Base-by-base conservation (phyloP, 2,113 vertebrate species). In the Hippocampus zosterae region DNA sequence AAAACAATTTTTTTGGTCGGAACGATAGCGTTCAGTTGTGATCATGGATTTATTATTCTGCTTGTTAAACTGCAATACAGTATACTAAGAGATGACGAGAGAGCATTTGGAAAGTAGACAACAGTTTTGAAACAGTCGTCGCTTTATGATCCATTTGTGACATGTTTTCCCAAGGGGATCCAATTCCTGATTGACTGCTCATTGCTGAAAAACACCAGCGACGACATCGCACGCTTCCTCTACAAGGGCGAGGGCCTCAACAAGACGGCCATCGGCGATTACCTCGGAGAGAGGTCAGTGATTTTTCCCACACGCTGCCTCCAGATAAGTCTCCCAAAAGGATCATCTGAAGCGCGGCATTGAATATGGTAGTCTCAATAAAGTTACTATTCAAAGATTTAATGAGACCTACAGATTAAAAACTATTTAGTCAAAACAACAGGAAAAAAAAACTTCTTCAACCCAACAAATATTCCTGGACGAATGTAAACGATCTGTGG, bases 191-290 rank as follows among this genome's bases (percentile, higher is more conserved):
- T 98, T 0, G 96, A 97, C 84, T 96, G 95, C 0, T 94, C 93
- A 37, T 88, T 99, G 71, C 89, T 99, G 85, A 96, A 96, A 89
- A 94, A 95, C 88, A 98, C 95, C 0, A 94, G 94, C 0, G 94
- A 95, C 40, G 95, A 95, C 72, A 97, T 98, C 0, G 96, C 94
- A 37, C 95, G 97, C 89, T 99, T 98, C 82, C 88, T 99, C 19
- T 96, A 95, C 77, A 98, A 98, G 75, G 97, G 96, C 0, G 97
- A 99, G 81, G 97, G 97, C 29, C 95, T 99, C 59, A 99, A 98
- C 88, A 99, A 98, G 71, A 99, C 96, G 0, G 97, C 96, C 76
- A 99, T 99, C 0, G 97, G 97, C 0, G 96, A 99, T 90, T 99
- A 98, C 90, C 92, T 99, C 64, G 97, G 97, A 0, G 96, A 98